Evolutionary conservation across 2,888 invertebrate species (phyloP), one percentile per base, ranked within the genome.

Genomic region (Tromatobia lineatoria): DNA sequence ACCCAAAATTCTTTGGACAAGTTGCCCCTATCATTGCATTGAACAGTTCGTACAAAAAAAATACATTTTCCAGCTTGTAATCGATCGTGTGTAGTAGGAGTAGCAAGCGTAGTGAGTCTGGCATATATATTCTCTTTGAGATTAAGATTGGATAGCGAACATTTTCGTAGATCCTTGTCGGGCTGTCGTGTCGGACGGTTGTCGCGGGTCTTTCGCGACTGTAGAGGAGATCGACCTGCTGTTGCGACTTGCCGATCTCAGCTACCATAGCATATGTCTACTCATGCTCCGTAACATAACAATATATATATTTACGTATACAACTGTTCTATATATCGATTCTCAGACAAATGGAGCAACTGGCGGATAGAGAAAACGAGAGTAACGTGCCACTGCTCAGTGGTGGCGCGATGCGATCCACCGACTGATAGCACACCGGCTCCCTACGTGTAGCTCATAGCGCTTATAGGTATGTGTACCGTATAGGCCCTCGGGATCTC

Each of bases 101-200:
- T 6, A 15, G 15, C 57, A 29, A 25, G 7, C 6, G n/a, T 38
- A 64, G 18, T 38, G n/a, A 64, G 18, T 15, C 15, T n/a, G 2
- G 2, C 18, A n/a, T 38, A 64, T 64, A 20, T 64, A 38, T 47
- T 15, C 13, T 0, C 15, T 25, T 67, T 45, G 23, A 59, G 75
- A 75, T 81, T 29, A 45, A 75, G 80, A 80, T 69, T 70, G 52
- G 75, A 80, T 80, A 70, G 69, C 29, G 18, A 52, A 75, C 69
- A 80, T 80, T 80, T 80, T 75, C 80, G 71, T 71, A 76, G 81
- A 76, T 81, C 69, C 20, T 76, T 74, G 79, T 79, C 71, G 45
- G 18, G 18, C 42, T 71, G 64, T 70, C 79, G 71, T 79, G 71
- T 71, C 23, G 57, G 23, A 61, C 70, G 47, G 59, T 76, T 67